Conservation (phyloP, 2,888 invertebrate species). For the Barypeithes pellucidus region DNA sequence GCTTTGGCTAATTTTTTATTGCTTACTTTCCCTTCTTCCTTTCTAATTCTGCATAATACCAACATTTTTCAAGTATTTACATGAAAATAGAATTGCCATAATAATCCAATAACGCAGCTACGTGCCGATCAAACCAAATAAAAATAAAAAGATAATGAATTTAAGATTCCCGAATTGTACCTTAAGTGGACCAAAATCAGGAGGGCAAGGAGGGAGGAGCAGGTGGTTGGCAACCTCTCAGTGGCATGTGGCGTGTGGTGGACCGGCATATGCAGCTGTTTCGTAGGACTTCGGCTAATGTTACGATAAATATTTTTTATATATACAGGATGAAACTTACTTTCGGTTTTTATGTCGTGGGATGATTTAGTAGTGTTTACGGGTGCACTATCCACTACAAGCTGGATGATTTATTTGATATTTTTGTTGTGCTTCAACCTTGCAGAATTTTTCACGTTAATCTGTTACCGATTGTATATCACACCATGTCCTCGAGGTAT, state of each 20-base stretch:
- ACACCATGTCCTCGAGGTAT: too few relatives aligned
- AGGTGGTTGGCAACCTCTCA: constrained; percentile 59
- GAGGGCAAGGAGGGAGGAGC: constrained; percentile 53
- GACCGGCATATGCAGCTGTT: constrained; percentile 56
- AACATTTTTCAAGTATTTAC: too few relatives aligned
- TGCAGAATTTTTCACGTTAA: neutral
- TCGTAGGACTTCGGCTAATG: constrained; percentile 35
- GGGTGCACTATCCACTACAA: constrained; percentile 15
- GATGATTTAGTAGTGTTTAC: constrained; percentile 7
- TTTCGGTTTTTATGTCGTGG: constrained; percentile 26
- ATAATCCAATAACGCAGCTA: constrained; percentile 12
- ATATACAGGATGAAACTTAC: constrained; percentile 46
- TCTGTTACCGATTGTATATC: neutral
- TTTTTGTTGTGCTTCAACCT: constrained; percentile 1
- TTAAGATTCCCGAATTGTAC: constrained; percentile 13
- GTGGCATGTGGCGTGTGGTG: constrained; percentile 57
- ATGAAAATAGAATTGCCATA: neutral
- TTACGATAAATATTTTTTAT: constrained; percentile 41
- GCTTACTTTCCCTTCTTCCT: too few relatives aligned
- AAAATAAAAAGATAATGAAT: constrained; percentile 8
- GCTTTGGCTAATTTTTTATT: too few relatives aligned
- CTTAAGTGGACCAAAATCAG: constrained; percentile 36
- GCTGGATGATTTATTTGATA: constrained; percentile 1
- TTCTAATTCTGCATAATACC: too few relatives aligned
- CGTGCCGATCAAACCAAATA: neutral